Evolutionary conservation across 2,888 invertebrate species (phyloP), one percentile per base, ranked within the genome.

Genomic region (Diarsia mendica): DNA sequence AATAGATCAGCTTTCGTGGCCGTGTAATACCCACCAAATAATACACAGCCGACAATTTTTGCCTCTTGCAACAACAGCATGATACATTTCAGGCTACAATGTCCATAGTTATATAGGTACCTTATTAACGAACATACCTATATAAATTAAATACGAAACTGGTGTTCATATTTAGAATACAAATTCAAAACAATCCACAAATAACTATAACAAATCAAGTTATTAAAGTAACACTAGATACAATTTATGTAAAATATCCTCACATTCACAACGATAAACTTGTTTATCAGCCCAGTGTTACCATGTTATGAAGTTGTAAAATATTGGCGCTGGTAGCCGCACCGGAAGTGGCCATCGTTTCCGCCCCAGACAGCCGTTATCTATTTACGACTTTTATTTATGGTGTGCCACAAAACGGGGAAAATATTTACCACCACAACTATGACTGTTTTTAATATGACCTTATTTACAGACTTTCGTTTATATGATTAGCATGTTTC

Each of bases 331-430:
- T 77, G 73, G 68, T 67, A 33, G 77, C 63, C 33, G 64, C 75
- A 77, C 70, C 88, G 89, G 91, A 89, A 87, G 83, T 84, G 79
- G 63, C 83, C 81, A 80, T 82, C 84, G 88, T 86, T 91, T 90
- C 91, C 91, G 88, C 80, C 58, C 87, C 78, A 88, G 87, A 89
- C 89, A 80, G 80, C 68, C 72, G 87, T 88, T 90, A 91, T 91
- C 90, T 90, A 83, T 85, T 85, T 81, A 85, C 72, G 76, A 65
- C 75, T 71, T 18, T 77, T 82, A 81, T 88, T 87, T 87, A 87
- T 87, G 78, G 68, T 44, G 51, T 64, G 72, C 55, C 48, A 70
- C 64, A 66, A 69, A 77, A 61, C 64, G 23, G 63, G 71, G n/a
- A 73, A 67, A 66, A 73, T 77, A 75, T 83, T 80, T 67, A 77